Evolutionary conservation across 1,140 invertebrate genomes (phyloP), one percentile per base, ranked within the genome.

Genomic region (Bombus cullumanus): DNA sequence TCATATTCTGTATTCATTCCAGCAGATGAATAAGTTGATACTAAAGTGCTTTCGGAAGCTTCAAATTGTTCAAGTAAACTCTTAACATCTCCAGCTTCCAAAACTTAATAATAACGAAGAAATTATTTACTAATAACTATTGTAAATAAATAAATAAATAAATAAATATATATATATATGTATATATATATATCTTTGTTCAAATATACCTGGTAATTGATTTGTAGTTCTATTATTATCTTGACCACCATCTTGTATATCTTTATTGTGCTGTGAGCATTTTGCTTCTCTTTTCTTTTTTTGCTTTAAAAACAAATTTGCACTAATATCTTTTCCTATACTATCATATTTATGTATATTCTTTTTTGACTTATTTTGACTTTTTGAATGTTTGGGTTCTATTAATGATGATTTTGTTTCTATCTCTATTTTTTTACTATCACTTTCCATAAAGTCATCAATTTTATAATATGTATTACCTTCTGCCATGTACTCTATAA

Each of bases 51-150:
- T 90, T 95, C 95, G 2, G 94, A 92, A 43, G 95, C 95, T 92
- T 96, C 96, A 94, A 96, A 96, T 90, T 96, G 95, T 80, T 96
- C 96, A 34, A 96, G 88, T 18, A 96, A 93, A 92, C 95, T 96
- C 12, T 92, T 93, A 12, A 96, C 86, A 92, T 96, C 96, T 31
- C 92, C 90, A 83, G 96, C 96, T 93, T 96, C 94, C n/a, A 96
- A 86, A 62, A 94, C 96, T 95, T 53, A 22, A 81, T 43, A 69
- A 76, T 66, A 31, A 53, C 62, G 47, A 77, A 89, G 89, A 84
- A 89, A 57, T 47, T 15, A 41, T 64, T 74, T 59, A 85, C 47
- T 13, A 57, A 78, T 79, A 43, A 79, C 66, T 22, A 43, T 28
- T n/a, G 22, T 59, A 64, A 72, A 83, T 5, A 74, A 3, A 47